phyloP scores from a whole-genome alignment of 2,797 vertebrate species.

The Loriculus beryllinus region DNA sequence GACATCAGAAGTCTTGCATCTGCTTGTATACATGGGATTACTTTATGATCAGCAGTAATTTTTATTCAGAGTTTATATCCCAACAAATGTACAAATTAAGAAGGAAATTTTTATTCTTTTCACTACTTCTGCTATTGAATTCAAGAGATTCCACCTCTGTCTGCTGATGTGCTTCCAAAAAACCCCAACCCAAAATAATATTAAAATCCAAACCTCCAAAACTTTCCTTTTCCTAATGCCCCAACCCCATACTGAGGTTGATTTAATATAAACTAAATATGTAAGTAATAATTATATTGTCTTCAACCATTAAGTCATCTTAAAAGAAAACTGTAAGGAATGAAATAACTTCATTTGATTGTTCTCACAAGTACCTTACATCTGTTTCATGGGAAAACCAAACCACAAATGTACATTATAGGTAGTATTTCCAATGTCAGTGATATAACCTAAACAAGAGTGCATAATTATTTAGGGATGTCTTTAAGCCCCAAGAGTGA shows the following conservation, averaged over 20 bases:
- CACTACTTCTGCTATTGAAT: neutral
- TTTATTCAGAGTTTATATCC: slow-evolving; percentile 29
- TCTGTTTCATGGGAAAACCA: neutral
- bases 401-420: neutral
- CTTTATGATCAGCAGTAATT: neutral
- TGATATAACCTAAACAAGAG: neutral
- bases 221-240: neutral
- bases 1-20: neutral
- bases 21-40: neutral
- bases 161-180: neutral
- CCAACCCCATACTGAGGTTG: neutral
- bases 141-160: neutral
- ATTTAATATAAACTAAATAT: neutral
- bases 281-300: neutral
- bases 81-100: neutral
- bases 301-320: neutral
- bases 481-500: neutral
- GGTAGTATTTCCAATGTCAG: neutral
- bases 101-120: neutral
- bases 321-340: neutral
- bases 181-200: neutral
- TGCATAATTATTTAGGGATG: neutral
- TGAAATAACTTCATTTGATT: neutral
- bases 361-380: neutral
- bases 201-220: neutral